Percentiles rank a stretch among this genome's conserved stretches.
Evolutionary conservation across 2,113 vertebrate genomes (phyloP).

Genomic region (Xyliphius kryptos): DNA sequence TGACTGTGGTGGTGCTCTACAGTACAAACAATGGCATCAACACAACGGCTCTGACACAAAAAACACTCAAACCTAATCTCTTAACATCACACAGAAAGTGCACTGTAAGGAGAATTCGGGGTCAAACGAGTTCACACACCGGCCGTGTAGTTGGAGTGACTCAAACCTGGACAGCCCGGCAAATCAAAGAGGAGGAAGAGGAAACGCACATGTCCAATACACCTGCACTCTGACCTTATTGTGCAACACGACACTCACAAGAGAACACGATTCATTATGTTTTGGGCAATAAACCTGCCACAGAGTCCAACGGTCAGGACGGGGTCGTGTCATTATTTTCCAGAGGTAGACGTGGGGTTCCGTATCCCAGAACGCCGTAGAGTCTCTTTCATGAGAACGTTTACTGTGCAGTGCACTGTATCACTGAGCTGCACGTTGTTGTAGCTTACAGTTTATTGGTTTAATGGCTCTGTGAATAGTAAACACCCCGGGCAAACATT

Average conservation of each 20-base stretch:
- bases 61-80: not conserved
- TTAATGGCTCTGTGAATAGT: too few relatives aligned
- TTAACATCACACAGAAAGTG: not conserved
- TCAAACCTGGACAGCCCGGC: conserved; percentile 42
- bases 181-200: conserved; percentile 39
- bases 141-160: conserved; percentile 46
- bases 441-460: too few relatives aligned
- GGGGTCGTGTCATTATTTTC: not conserved
- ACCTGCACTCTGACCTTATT: conserved; percentile 16
- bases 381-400: too few relatives aligned
- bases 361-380: too few relatives aligned
- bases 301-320: not conserved
- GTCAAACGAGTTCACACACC: conserved; percentile 29
- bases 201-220: conserved; percentile 34
- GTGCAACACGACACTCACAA: conserved; percentile 7
- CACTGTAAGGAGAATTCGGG: conserved; percentile 10
- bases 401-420: too few relatives aligned
- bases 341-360: too few relatives aligned
- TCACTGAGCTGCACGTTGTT: too few relatives aligned
- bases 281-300: not conserved
- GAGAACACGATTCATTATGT: not conserved
- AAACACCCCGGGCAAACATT: too few relatives aligned
- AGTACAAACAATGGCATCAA: not conserved
- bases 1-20: not conserved
- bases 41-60: not conserved